Conservation (phyloP, 2,113 vertebrate species). For the Ptyas mucosa region DNA sequence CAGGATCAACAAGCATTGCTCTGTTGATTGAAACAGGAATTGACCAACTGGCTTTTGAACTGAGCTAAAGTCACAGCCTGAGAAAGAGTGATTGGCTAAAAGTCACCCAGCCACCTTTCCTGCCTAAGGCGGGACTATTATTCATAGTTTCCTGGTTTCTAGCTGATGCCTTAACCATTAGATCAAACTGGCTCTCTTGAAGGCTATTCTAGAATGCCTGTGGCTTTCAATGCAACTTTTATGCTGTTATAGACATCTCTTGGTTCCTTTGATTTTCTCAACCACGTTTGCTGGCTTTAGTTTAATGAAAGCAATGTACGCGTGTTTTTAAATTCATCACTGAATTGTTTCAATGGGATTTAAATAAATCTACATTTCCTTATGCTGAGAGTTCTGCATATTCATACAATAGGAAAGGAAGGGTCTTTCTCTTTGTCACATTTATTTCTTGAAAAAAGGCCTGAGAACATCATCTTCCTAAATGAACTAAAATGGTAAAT, state of each 20-base stretch:
- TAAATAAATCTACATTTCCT: not conserved
- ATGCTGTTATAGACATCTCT: not conserved
- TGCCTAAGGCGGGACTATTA: not conserved
- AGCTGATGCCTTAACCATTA: not conserved
- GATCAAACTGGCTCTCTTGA: not conserved
- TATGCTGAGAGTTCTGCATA: not conserved
- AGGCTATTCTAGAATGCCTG: not conserved
- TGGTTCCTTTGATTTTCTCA: not conserved
- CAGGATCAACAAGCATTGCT: not conserved
- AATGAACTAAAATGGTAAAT: not conserved
- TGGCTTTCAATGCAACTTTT: not conserved
- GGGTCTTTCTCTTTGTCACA: not conserved
- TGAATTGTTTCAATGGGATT: not conserved
- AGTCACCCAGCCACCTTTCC: not conserved
- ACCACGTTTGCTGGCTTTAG: not conserved
- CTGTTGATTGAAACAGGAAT: not conserved
- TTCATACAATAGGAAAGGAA: not conserved
- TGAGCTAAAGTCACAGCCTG: not conserved
- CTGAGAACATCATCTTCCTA: not conserved
- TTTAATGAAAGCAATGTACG: not conserved
- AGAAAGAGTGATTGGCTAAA: not conserved
- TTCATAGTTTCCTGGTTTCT: not conserved
- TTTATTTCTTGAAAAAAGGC: not conserved
- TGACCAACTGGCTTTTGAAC: not conserved
- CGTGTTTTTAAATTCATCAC: not conserved